Evolutionary conservation across 2,888 invertebrate genomes (phyloP).

Genomic region (Dysmachus trigonus): DNA sequence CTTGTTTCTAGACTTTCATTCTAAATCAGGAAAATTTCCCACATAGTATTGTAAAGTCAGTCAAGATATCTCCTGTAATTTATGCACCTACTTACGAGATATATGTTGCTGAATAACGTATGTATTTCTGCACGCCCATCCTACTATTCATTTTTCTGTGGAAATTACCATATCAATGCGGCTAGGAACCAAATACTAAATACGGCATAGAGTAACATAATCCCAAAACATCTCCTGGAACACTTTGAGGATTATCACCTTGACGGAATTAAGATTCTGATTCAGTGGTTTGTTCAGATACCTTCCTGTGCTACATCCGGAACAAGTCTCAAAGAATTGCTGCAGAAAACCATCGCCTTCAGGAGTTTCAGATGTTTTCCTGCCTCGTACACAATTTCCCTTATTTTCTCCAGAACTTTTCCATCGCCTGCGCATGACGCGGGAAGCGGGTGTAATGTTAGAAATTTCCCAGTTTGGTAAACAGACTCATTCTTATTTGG

Average conservation of each 20-base stretch:
- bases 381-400: background rate
- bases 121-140: background rate
- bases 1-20: background rate
- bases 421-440: background rate
- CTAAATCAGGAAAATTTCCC: background rate
- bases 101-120: background rate
- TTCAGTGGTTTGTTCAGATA: background rate
- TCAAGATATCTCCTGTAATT: background rate
- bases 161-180: background rate
- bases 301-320: background rate
- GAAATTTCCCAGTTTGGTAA: slow-evolving; percentile 7
- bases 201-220: background rate
- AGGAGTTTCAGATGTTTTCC: background rate
- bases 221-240: background rate
- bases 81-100: background rate
- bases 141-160: background rate
- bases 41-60: background rate
- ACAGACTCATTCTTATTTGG: background rate
- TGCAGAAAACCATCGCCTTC: background rate
- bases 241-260: background rate
- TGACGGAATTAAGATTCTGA: background rate
- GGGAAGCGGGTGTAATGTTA: background rate
- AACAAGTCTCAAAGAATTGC: background rate
- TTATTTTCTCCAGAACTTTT: background rate
- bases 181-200: background rate